Percentiles rank a stretch among this genome's conserved stretches.
Conservation (phyloP, 2,113 vertebrate genomes). For the Nothoprocta perdicaria region DNA sequence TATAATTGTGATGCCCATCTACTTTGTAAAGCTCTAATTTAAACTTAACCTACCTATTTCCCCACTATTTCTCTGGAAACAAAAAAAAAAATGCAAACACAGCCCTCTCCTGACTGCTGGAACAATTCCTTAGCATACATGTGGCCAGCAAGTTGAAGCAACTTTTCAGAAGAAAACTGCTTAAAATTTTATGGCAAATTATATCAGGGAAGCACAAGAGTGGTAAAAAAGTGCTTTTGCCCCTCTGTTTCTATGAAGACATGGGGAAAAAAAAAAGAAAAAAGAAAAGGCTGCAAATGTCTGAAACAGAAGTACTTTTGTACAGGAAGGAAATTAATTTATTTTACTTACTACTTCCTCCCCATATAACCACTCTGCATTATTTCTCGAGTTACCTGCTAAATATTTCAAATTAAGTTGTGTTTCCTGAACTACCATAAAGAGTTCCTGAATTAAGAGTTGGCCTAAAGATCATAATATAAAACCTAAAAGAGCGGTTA, state of each 20-base stretch:
- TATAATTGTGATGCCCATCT: not conserved
- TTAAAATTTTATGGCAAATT: not conserved
- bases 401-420: not conserved
- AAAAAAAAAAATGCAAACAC: not conserved
- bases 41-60: not conserved
- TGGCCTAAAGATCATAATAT: not conserved
- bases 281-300: not conserved
- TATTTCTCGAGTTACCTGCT: not conserved
- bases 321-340: not conserved
- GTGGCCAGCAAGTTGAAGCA: not conserved
- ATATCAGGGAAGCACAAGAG: not conserved
- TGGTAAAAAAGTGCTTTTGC: not conserved
- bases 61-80: not conserved
- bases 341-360: not conserved
- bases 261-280: not conserved
- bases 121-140: not conserved
- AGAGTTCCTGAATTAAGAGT: not conserved
- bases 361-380: not conserved
- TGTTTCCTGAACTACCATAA: not conserved
- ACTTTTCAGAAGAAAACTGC: not conserved
- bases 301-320: not conserved
- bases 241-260: not conserved
- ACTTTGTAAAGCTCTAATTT: not conserved
- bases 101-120: not conserved
- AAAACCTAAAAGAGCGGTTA: not conserved